A percentile compares a stretch with the other conserved stretches of the same genome.
phyloP scores from a whole-genome alignment of 2,113 vertebrate species.

The Rana temporaria region DNA sequence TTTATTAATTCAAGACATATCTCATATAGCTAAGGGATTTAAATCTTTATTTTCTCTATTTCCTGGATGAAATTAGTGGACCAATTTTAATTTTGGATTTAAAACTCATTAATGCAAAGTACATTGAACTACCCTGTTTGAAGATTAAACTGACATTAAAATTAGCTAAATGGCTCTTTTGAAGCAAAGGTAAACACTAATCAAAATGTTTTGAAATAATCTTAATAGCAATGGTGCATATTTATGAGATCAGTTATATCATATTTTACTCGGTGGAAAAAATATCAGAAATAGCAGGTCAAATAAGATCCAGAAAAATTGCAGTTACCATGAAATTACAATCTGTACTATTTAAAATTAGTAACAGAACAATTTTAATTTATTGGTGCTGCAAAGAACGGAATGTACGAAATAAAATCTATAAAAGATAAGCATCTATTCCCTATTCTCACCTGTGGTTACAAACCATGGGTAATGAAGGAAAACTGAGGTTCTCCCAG shows the following conservation, averaged over 20 bases:
- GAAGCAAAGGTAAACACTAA: constrained; percentile 65
- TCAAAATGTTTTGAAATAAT: constrained; percentile 65
- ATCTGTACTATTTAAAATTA: background rate
- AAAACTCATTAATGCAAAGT: constrained; percentile 62
- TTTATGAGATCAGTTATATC: constrained; percentile 56
- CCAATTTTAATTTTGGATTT: constrained; percentile 61
- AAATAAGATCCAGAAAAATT: background rate
- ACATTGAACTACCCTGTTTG: constrained; percentile 53
- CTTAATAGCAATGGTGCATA: constrained; percentile 45
- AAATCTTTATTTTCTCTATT: constrained; percentile 50
- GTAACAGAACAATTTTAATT: background rate
- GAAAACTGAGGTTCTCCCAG: too few relatives aligned
- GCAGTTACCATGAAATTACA: background rate
- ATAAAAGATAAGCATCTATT: too few relatives aligned
- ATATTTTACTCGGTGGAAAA: constrained; percentile 3
- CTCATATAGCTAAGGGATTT: constrained; percentile 43
- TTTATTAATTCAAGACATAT: constrained; percentile 55
- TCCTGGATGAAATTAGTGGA: constrained; percentile 53
- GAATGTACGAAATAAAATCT: too few relatives aligned
- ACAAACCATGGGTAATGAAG: too few relatives aligned
- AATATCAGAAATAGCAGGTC: constrained; percentile 3
- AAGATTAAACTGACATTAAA: constrained; percentile 62
- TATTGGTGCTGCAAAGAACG: too few relatives aligned
- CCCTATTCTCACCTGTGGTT: too few relatives aligned
- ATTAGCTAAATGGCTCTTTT: constrained; percentile 60